phyloP scores from a whole-genome alignment of 64 coral and sea anemone genomes.

The Orbicella faveolata region DNA sequence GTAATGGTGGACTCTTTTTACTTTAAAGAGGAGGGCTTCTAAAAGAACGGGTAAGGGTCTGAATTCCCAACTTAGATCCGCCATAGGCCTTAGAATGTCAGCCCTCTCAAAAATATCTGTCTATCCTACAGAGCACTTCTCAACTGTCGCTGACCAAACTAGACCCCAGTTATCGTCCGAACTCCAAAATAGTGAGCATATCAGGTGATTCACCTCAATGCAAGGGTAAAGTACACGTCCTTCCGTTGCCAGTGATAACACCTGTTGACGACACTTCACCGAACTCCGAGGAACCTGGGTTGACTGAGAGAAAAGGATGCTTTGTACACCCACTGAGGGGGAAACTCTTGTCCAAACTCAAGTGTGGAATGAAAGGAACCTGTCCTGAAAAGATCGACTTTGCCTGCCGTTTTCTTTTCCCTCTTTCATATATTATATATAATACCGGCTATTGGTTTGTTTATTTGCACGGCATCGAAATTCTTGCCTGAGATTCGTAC shows the following conservation, averaged over 20 bases:
- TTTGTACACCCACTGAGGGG: background rate
- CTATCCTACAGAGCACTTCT: background rate
- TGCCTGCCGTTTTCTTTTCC: conserved; percentile 7
- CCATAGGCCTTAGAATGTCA: too few relatives aligned
- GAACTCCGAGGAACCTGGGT: too few relatives aligned
- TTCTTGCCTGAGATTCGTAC: background rate
- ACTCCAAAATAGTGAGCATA: background rate
- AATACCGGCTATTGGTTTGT: conserved; percentile 9
- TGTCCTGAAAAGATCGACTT: background rate
- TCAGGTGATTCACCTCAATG: background rate
- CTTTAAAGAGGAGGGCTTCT: too few relatives aligned
- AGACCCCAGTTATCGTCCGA: background rate
- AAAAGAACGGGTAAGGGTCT: too few relatives aligned
- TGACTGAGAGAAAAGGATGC: background rate
- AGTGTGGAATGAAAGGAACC: background rate
- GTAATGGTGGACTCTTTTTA: too few relatives aligned
- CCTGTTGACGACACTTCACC: background rate
- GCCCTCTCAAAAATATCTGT: background rate
- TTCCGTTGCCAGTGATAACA: background rate
- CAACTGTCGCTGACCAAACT: background rate
- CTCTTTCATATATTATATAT: background rate
- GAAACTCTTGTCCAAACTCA: background rate
- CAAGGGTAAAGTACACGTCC: background rate
- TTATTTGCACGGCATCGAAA: conserved; percentile 6
- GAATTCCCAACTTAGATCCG: too few relatives aligned